Conservation (phyloP, 2,888 invertebrate genomes). For the Sturmia bella region DNA sequence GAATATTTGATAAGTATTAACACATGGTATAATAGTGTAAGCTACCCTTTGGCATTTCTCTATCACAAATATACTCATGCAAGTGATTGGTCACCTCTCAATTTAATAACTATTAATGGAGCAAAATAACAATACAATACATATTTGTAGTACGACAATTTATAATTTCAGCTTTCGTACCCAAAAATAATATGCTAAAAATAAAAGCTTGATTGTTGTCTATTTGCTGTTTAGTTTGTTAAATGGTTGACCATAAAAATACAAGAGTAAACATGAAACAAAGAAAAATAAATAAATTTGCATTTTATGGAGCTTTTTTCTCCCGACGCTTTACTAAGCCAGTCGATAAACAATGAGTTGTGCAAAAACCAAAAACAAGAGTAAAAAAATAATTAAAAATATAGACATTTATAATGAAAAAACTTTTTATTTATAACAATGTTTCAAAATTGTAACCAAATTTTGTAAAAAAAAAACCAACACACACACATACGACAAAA, state of each 20-base stretch:
- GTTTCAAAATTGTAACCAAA: constrained; percentile 35
- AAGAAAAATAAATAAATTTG: constrained; percentile 15
- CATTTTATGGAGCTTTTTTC: background rate
- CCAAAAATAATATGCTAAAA: constrained; percentile 30
- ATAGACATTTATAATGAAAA: constrained; percentile 13
- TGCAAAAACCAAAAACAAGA: constrained; percentile 15
- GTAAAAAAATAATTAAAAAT: constrained; percentile 4
- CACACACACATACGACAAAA: background rate
- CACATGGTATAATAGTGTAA: no score
- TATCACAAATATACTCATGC: no score
- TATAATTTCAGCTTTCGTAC: background rate
- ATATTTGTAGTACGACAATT: constrained; percentile 17
- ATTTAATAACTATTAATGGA: no score
- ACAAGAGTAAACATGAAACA: constrained; percentile 23
- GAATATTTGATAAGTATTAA: no score
- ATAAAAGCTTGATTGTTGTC: constrained; percentile 55
- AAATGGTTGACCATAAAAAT: constrained; percentile 59
- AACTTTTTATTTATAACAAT: constrained; percentile 37
- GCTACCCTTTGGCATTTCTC: no score
- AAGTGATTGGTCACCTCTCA: background rate
- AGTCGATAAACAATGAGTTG: constrained; percentile 28
- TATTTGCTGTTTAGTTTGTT: constrained; percentile 50
- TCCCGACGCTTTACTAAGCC: background rate
- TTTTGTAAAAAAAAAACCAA: background rate
- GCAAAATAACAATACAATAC: constrained; percentile 1